These are phyloP conservation scores for Alauda arvensis DNA, from an alignment of 2,797 vertebrate genomes.

Conservation along the genomic window DNA sequence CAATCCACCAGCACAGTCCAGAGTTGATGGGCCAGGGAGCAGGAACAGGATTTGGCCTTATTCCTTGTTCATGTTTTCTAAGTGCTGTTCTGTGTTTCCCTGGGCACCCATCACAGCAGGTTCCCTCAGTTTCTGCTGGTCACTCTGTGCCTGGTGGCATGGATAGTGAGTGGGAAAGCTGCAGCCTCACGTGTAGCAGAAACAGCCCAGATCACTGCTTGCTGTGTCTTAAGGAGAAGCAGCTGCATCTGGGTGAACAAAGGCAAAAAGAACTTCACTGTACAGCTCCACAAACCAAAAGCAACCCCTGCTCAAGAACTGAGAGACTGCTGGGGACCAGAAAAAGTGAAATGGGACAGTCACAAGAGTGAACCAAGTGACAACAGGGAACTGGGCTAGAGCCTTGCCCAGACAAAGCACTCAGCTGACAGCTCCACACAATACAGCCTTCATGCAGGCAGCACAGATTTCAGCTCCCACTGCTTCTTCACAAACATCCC, in stretches of 20 bases:
- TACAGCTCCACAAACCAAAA: neutral
- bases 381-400: neutral
- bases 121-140: neutral
- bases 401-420: neutral
- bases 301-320: neutral
- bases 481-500: neutral
- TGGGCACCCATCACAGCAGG: neutral
- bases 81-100: neutral
- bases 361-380: neutral
- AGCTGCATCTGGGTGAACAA: neutral
- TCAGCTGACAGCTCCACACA: neutral
- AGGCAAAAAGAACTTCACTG: neutral
- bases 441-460: neutral
- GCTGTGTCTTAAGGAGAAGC: neutral
- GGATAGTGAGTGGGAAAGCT: fast-evolving
- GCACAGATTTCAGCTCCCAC: neutral
- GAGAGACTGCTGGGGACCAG: neutral
- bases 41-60: neutral
- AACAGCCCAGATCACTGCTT: neutral
- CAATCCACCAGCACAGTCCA: fast-evolving
- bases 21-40: neutral
- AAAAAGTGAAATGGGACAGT: neutral
- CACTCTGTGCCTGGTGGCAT: fast-evolving
- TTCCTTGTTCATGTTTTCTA: fast-evolving
- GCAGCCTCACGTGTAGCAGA: neutral